Conservation (phyloP, 2,888 invertebrate genomes). For the Idaea aversata region DNA sequence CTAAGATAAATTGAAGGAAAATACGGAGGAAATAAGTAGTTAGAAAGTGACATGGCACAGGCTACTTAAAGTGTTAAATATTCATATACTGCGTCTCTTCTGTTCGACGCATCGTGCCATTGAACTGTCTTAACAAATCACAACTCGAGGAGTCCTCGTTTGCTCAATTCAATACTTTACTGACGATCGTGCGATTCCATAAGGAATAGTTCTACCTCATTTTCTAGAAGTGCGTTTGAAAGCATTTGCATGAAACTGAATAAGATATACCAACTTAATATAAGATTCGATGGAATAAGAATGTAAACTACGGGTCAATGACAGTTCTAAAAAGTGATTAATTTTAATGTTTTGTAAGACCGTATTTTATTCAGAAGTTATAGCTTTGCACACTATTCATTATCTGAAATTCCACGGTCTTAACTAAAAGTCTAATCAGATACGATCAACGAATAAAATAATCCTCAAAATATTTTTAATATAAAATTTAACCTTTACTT, state of each 20-base stretch:
- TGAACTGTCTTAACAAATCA: constrained; percentile 19
- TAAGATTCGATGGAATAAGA: constrained; percentile 6
- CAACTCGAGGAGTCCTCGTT: constrained; percentile 21
- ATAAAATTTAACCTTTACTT: constrained; percentile 48
- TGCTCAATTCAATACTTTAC: constrained; percentile 26
- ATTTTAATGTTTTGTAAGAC: constrained; percentile 2
- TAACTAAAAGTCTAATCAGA: constrained; percentile 21
- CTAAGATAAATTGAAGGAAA: not conserved
- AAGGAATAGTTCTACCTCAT: constrained; percentile 32
- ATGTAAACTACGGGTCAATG: constrained; percentile 10
- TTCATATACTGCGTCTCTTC: constrained; percentile 4
- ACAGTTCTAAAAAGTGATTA: constrained; percentile 11
- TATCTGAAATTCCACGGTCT: constrained; percentile 16
- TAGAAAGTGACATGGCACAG: not conserved
- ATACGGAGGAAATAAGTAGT: not conserved
- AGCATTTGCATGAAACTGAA: constrained; percentile 16
- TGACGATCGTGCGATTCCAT: constrained; percentile 23
- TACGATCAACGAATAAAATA: constrained; percentile 44
- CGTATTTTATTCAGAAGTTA: no score
- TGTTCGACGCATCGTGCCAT: constrained; percentile 25
- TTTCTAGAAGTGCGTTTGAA: constrained; percentile 24
- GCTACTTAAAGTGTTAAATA: not conserved
- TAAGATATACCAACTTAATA: constrained; percentile 6
- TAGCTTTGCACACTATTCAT: constrained; percentile 8
- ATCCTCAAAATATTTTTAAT: constrained; percentile 57